phyloP scores from a whole-genome alignment of 2,888 invertebrate genomes.

The Liodrosophila aerea region DNA sequence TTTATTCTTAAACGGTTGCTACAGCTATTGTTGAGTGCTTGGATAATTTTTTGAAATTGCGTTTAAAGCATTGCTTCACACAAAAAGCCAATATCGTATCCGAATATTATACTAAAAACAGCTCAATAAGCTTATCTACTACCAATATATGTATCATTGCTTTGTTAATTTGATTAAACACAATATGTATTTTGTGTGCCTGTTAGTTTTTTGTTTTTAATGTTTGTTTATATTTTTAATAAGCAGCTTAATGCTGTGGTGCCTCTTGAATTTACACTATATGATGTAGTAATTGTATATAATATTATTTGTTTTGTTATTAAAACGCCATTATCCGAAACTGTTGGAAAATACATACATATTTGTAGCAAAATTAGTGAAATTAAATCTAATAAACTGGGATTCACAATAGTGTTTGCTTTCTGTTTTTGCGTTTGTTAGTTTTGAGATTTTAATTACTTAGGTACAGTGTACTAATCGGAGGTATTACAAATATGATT shows the following conservation, averaged over 20 bases:
- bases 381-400: conserved; percentile 22
- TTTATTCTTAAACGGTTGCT: conserved; percentile 67
- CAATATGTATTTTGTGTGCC: conserved; percentile 41
- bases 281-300: conserved; percentile 45
- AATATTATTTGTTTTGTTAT: conserved; percentile 21
- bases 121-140: conserved; percentile 42
- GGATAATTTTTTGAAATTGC: conserved; percentile 37
- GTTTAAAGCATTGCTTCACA: conserved; percentile 37
- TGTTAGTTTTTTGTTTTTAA: neutral
- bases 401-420: conserved; percentile 37
- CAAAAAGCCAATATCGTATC: conserved; percentile 56
- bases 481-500: conserved; percentile 71
- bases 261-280: conserved; percentile 62
- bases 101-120: conserved; percentile 28
- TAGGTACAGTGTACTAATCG: conserved; percentile 75
- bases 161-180: conserved; percentile 51
- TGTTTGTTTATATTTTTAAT: conserved; percentile 46
- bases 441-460: conserved; percentile 33
- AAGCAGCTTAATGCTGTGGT: conserved; percentile 54
- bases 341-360: conserved; percentile 40
- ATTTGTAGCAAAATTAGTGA: conserved; percentile 30
- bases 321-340: neutral
- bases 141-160: conserved; percentile 49
- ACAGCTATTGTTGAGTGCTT: conserved; percentile 65
- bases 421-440: conserved; percentile 12